Conservation (phyloP, 2,888 invertebrate species). For the Oxyteleia sp. region DNA sequence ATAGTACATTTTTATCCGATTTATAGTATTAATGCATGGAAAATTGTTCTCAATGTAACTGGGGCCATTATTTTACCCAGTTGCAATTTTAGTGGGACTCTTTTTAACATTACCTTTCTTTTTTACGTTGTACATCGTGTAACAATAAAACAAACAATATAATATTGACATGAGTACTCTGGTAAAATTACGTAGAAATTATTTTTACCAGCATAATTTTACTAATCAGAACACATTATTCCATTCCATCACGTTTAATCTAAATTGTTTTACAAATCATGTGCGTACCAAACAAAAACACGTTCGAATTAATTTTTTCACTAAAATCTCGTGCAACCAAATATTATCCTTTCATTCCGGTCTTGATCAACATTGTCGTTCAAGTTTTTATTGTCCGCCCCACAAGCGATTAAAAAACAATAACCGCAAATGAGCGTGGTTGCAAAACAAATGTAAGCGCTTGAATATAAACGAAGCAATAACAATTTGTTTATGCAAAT, state of each 20-base stretch:
- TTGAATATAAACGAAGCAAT: conserved; percentile 21
- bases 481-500: conserved; percentile 59
- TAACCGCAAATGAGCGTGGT: conserved; percentile 14
- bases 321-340: neutral
- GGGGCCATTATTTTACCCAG: too few species aligned
- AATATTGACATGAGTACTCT: too few species aligned
- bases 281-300: neutral
- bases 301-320: neutral
- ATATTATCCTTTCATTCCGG: conserved; percentile 7
- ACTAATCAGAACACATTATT: too few species aligned
- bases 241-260: neutral
- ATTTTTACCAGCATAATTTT: too few species aligned
- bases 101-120: too few species aligned
- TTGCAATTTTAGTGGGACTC: too few species aligned
- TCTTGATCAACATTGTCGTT: neutral
- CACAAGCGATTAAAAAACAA: conserved; percentile 6
- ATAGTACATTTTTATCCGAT: too few species aligned
- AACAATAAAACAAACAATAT: too few species aligned
- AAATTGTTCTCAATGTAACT: too few species aligned
- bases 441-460: conserved; percentile 25
- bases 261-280: neutral
- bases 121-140: too few species aligned
- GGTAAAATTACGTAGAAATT: too few species aligned
- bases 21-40: too few species aligned
- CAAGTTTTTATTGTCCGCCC: conserved; percentile 2